A percentile compares a stretch with the other conserved stretches of the same genome.
These are phyloP conservation scores for Hormaphis cornu DNA, from an alignment of 1,140 invertebrate species.

Conservation along the genomic window DNA sequence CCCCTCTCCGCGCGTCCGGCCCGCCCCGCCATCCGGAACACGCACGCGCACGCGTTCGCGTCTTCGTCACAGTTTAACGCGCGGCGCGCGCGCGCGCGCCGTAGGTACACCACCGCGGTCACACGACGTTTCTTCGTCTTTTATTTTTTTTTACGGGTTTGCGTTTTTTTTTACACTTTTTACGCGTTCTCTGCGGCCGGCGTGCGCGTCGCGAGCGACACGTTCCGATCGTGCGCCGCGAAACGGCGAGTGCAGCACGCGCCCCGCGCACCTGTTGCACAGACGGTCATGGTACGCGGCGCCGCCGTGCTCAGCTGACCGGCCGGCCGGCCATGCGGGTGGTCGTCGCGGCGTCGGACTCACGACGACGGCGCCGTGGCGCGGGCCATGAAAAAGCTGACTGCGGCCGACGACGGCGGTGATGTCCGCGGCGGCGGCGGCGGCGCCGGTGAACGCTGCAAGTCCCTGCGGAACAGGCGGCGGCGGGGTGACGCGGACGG, in stretches of 20 bases:
- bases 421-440: neutral
- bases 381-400: constrained; percentile 21
- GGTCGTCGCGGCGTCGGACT: neutral
- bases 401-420: neutral
- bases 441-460: neutral
- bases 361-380: neutral
- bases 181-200: neutral
- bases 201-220: too few species aligned
- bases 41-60: neutral
- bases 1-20: too few species aligned
- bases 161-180: neutral
- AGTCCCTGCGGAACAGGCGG: constrained; percentile 5
- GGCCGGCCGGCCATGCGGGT: too few species aligned
- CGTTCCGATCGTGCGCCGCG: neutral
- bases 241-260: neutral
- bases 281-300: neutral
- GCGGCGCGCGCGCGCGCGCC: too few species aligned
- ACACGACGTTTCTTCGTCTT: neutral
- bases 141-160: neutral
- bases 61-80: too few species aligned
- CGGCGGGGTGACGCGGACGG: neutral
- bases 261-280: neutral
- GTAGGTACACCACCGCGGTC: neutral
- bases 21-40: too few species aligned
- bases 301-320: neutral